Conservation (phyloP, 1,140 invertebrate species). For the Hyles vespertilio region DNA sequence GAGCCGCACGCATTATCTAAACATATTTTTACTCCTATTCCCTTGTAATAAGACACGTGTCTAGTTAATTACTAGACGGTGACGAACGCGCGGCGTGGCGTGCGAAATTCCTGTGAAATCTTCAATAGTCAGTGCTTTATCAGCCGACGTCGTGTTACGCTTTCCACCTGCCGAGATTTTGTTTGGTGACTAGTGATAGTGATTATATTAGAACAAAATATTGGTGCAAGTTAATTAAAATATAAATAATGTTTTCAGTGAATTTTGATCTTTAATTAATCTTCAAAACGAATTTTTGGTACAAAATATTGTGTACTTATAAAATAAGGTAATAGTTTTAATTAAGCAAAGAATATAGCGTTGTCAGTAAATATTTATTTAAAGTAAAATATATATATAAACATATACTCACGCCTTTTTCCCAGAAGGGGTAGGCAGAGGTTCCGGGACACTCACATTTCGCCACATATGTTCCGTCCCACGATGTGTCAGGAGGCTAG, state of each 20-base stretch:
- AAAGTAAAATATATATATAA: too few species aligned
- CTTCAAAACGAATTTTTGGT: too few species aligned
- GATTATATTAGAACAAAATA: background rate
- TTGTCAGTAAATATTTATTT: too few species aligned
- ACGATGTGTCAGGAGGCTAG: too few species aligned
- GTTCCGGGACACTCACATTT: too few species aligned
- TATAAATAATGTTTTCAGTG: background rate
- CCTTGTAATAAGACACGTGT: slow-evolving; percentile 19
- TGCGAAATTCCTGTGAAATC: slow-evolving; percentile 64
- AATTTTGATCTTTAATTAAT: background rate
- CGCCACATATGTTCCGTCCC: too few species aligned
- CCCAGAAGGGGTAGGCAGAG: too few species aligned
- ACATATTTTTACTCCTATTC: slow-evolving; percentile 18
- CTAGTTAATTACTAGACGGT: slow-evolving; percentile 60
- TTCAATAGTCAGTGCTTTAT: slow-evolving; percentile 38
- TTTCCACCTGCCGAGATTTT: slow-evolving; percentile 21
- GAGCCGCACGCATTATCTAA: slow-evolving; percentile 38
- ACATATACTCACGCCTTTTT: too few species aligned
- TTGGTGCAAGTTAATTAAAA: too few species aligned
- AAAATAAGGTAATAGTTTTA: too few species aligned
- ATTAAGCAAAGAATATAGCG: too few species aligned
- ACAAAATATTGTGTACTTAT: too few species aligned
- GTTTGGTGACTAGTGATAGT: slow-evolving; percentile 4
- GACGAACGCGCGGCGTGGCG: slow-evolving; percentile 57
- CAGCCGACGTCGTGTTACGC: slow-evolving; percentile 22